A percentile compares a stretch with the other conserved stretches of the same genome.
phyloP scores from a whole-genome alignment of 2,113 vertebrate genomes.

The Ageneiosus marmoratus region DNA sequence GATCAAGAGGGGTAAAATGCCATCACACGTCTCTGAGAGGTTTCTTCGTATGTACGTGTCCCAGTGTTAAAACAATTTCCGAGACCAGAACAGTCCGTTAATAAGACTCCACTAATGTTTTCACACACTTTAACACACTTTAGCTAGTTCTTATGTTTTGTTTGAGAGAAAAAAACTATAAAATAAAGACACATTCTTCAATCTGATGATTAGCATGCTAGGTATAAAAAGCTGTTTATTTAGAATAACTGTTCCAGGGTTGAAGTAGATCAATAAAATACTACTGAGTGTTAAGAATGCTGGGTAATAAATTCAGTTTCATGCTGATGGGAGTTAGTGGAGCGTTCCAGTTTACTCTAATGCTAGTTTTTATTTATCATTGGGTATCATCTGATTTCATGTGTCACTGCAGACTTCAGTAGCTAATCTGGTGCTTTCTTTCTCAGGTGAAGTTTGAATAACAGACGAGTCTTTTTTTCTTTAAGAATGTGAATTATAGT shows the following conservation, averaged over 20 bases:
- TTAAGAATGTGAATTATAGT: background rate
- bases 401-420: background rate
- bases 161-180: background rate
- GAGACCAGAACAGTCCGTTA: background rate
- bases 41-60: background rate
- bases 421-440: slow-evolving; percentile 58
- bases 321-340: background rate
- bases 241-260: background rate
- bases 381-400: background rate
- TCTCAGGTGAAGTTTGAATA: background rate
- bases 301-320: background rate
- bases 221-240: background rate
- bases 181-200: background rate
- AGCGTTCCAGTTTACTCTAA: background rate
- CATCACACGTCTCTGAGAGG: background rate
- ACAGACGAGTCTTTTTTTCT: background rate
- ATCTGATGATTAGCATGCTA: background rate
- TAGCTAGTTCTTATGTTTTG: background rate
- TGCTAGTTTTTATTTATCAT: too few species aligned
- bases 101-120: background rate
- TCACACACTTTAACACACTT: background rate
- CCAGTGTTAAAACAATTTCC: background rate
- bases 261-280: background rate
- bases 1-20: background rate
- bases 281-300: background rate